Evolutionary conservation across 2,113 vertebrate genomes (phyloP), one percentile per base, ranked within the genome.

Genomic region (Centrocercus urophasianus): DNA sequence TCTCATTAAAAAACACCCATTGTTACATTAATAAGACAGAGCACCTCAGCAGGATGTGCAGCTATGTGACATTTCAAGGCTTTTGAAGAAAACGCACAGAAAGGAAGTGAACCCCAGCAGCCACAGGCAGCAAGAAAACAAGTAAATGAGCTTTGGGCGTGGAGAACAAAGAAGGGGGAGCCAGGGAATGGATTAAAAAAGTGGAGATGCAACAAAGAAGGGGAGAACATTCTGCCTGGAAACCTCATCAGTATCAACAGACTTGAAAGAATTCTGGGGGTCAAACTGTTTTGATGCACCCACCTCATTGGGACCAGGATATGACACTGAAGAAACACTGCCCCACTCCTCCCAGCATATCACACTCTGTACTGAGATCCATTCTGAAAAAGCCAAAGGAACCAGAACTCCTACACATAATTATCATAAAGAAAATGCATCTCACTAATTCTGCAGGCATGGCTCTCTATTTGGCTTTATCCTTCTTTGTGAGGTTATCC

Each of bases 21-120:
- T 94, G 95, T 75, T 96, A 94, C 91, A 96, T 95, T 95, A 95
- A 96, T 97, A 97, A 95, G 95, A 97, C 95, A 95, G 83, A 97
- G 72, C 76, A 91, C 88, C 95, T 88, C 88, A 93, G 93, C 90
- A 94, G 79, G 95, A 95, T 72, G 40, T 72, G 52, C 3, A 85
- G 60, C 78, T 91, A 67, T 74, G 76, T 97, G 93, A 93, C 93
- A 93, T 95, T 97, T 96, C 89, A 89, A 94, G 78, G 63, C 93
- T 88, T 97, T 94, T 95, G 89, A 97, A 95, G 79, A 95, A 95
- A 95, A 88, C 65, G 85, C 79, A 61, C 40, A 71, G 72, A 95
- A 91, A 96, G 88, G 91, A 95, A 95, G 89, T 74, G 83, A 96
- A 86, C 47, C 52, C 79, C 89, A 94, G 91, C 82, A 93, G 82